Base-by-base conservation (phyloP, 2,797 vertebrate genomes). In the Limnodromus scolopaceus region DNA sequence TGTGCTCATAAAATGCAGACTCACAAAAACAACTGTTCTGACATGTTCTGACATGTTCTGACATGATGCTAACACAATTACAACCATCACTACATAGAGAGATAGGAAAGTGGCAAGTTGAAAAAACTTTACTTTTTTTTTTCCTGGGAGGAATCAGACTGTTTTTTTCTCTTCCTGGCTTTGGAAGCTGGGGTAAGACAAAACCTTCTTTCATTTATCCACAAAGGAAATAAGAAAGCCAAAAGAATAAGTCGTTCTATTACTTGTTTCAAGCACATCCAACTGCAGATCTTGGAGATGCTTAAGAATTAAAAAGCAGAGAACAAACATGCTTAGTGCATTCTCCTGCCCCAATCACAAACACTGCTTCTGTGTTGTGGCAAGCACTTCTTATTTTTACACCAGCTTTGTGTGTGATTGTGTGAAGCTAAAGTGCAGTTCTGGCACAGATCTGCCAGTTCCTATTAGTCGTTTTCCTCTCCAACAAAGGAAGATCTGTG, bases 361-460 rank as follows among this genome's bases (percentile, higher is more conserved):
- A 82, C 63, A 41, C 20, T 63, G 24, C 10, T 18, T 80, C 36
- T 74, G n/a, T 81, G 68, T 64, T 83, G 64, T 83, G 48, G 48
- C 53, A 80, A 89, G 43, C 22, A 36, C 55, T 85, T 80, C 34
- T 51, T 74, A 63, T 41, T 91, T 87, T 83, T 85, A 41, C 60
- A 74, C 48, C 51, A 74, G 64, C 23, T 30, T 85, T 64, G 20
- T 28, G 43, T 25, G 39, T 2, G 24, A 9, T 53, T 69, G 55
- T 70, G 32, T 64, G 89, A 81, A 72, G 28, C 24, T 64, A 3
- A 89, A 95, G 32, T 30, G 38, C 53, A 61, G 45, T 43, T 53
- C 80, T 94, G 84, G 75, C 95, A 91, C 68, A 83, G 78, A 93
- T 85, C 87, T 95, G 93, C 84, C 82, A 46, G 43, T 57, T 82